These are phyloP conservation scores for Actinopyga echinites DNA, from an alignment of 53 echinoderm and acorn worm genomes.

Conservation along the genomic window DNA sequence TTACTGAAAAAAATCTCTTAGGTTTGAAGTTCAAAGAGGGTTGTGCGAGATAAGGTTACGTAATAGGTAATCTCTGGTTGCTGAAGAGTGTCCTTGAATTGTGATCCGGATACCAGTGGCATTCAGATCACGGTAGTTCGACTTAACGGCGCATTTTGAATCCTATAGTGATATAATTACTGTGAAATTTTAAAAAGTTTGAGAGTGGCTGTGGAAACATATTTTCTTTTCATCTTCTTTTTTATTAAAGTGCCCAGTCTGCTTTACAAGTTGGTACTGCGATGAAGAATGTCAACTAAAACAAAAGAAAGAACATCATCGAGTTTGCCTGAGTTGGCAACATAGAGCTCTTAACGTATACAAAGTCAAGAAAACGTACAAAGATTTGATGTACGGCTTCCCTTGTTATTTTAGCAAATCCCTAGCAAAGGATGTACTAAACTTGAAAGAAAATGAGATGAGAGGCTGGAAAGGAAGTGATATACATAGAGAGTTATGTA, in stretches of 20 bases:
- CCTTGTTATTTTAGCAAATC: conserved; percentile 6
- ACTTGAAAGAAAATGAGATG: conserved; percentile 19
- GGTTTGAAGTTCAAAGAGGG: no score
- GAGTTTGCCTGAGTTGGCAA: not conserved
- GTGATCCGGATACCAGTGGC: no score
- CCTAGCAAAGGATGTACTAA: not conserved
- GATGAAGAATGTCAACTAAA: not conserved
- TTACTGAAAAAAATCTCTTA: no score
- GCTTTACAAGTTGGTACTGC: conserved; percentile 4
- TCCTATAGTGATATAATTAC: no score
- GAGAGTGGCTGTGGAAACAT: no score
- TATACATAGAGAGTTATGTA: no score
- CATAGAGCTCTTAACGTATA: not conserved
- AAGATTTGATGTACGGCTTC: not conserved
- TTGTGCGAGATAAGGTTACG: no score
- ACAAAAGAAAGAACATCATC: not conserved
- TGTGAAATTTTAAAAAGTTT: no score
- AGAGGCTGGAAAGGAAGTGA: not conserved
- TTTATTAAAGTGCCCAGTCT: not conserved
- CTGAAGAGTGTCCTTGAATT: no score
- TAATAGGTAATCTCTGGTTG: no score
- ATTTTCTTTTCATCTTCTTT: not conserved
- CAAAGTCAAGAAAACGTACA: not conserved
- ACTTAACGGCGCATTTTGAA: no score
- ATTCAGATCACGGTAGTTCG: no score